Conservation (phyloP, 1,140 invertebrate genomes). For the Lucilia sericata region DNA sequence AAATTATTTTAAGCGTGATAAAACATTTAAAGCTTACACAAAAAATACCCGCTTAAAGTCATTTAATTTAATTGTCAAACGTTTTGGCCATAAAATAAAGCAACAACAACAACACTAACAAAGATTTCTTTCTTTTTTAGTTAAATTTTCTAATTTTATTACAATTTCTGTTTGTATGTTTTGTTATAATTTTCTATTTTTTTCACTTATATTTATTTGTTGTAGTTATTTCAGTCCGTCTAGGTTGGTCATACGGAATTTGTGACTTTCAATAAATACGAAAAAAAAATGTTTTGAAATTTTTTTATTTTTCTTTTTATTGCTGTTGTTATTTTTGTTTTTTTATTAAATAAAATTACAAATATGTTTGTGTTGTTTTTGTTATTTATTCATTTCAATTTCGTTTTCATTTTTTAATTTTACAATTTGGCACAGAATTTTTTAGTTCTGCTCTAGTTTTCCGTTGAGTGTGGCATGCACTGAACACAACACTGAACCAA, state of each 20-base stretch:
- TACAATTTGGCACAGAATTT: constrained; percentile 6
- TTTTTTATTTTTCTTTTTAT: not conserved
- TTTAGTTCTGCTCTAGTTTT: constrained; percentile 1
- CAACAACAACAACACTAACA: not conserved
- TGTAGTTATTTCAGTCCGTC: too few relatives aligned
- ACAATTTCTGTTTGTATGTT: too few relatives aligned
- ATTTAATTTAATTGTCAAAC: constrained; percentile 8
- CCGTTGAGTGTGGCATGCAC: not conserved
- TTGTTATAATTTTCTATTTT: too few relatives aligned
- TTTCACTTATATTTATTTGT: too few relatives aligned
- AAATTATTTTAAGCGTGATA: not conserved
- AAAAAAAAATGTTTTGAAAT: not conserved
- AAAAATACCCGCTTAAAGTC: not conserved
- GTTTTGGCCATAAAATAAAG: not conserved
- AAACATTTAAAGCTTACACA: not conserved
- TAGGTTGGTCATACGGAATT: too few relatives aligned
- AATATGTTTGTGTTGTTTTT: not conserved
- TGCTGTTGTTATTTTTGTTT: not conserved
- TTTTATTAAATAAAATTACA: not conserved
- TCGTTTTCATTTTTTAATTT: not conserved
- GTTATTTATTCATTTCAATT: not conserved
- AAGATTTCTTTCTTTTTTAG: too few relatives aligned
- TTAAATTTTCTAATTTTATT: too few relatives aligned
- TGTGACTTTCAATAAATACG: too few relatives aligned
- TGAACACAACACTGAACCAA: not conserved